A percentile compares a stretch with the other conserved stretches of the same genome.
phyloP scores from a whole-genome alignment of 2,797 vertebrate species.

The Falco novaeseelandiae region DNA sequence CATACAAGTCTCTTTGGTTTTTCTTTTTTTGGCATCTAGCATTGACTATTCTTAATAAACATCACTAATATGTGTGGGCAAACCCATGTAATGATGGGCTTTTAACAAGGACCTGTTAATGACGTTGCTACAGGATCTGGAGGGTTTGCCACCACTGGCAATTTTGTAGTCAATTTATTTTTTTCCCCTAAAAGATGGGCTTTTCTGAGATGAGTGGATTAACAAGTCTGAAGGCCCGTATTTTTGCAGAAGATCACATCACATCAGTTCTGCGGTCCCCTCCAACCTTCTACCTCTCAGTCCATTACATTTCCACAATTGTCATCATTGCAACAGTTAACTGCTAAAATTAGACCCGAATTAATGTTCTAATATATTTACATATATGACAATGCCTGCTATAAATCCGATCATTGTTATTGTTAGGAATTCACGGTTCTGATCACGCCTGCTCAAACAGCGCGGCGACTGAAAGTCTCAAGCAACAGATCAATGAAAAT shows the following conservation, averaged over 20 bases:
- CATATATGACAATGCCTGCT: not conserved
- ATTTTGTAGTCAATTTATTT: not conserved
- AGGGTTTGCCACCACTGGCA: not conserved
- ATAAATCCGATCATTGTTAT: not conserved
- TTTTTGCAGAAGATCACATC: constrained; percentile 27
- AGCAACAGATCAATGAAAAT: constrained; percentile 64
- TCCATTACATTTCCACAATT: not conserved
- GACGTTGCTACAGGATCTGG: not conserved
- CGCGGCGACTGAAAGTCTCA: not conserved
- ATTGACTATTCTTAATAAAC: not conserved
- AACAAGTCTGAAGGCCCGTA: not conserved
- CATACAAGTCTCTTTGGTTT: not conserved
- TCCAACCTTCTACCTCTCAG: constrained; percentile 22
- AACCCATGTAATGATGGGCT: fast-evolving
- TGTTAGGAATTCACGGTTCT: not conserved
- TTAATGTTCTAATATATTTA: constrained; percentile 4
- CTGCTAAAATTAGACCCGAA: constrained; percentile 31
- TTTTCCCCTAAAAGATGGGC: not conserved
- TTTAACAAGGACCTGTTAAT: not conserved
- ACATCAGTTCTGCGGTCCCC: not conserved
- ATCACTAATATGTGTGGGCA: not conserved
- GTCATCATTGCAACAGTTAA: not conserved
- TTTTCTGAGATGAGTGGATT: not conserved
- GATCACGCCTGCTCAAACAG: constrained; percentile 8
- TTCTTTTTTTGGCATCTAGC: not conserved